phyloP scores from a whole-genome alignment of 2,113 vertebrate species.

The Rousettus leschenaultii region DNA sequence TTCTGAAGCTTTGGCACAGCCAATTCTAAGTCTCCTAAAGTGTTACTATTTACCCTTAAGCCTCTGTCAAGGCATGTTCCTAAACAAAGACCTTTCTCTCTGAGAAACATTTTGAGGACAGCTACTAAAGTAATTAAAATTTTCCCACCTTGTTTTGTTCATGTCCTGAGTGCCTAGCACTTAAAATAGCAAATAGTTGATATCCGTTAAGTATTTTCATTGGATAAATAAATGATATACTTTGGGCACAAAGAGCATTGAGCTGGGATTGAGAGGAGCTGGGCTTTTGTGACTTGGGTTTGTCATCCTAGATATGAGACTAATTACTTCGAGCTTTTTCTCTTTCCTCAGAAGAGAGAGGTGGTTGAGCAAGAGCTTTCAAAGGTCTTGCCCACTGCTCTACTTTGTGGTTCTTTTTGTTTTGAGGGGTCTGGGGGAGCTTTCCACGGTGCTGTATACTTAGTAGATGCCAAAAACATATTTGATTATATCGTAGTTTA shows the following conservation, averaged over 20 bases:
- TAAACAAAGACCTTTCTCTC: not conserved
- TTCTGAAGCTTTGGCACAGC: not conserved
- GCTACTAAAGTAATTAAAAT: not conserved
- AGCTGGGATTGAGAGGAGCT: not conserved
- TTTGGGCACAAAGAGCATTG: not conserved
- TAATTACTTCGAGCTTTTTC: not conserved
- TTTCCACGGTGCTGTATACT: not conserved
- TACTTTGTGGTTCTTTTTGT: not conserved
- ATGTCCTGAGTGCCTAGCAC: not conserved
- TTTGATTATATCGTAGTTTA: not conserved
- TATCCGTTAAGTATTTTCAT: not conserved
- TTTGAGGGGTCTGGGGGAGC: no score
- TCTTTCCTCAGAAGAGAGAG: not conserved
- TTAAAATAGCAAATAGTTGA: not conserved
- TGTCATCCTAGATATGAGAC: not conserved
- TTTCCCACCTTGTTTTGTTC: not conserved
- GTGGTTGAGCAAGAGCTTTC: not conserved
- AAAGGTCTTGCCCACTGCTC: not conserved
- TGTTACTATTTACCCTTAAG: not conserved
- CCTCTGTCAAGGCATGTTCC: not conserved
- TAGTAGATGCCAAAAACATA: not conserved
- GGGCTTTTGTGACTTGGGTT: not conserved
- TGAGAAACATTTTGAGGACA: not conserved
- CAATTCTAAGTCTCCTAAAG: not conserved
- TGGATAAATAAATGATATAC: not conserved